Base-by-base conservation (phyloP, 2,113 vertebrate species). In the Gracilinanus agilis region DNA sequence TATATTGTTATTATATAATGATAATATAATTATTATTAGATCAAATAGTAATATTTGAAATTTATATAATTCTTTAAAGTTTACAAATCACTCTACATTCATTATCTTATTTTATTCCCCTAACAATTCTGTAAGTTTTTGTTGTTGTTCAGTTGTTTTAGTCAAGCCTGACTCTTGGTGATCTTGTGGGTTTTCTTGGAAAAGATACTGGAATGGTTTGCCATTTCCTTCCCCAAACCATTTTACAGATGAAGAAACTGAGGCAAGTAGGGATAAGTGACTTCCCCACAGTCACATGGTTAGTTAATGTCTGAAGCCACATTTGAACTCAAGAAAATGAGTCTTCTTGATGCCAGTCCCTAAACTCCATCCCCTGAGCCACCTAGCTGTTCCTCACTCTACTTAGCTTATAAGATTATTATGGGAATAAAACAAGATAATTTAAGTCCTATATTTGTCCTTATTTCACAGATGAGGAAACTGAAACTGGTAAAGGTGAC, bases 381-480 rank as follows among this genome's bases (percentile, higher is more conserved):
- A 75, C 4, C 34, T n/a, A n/a, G 61, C 5, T 75, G 61, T 16
- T 34, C 29, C 49, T 49, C 49, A 49, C 3, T 49, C 49, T 49
- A 49, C 49, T 49, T 49, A 49, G 49, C 2, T 49, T 49, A 49
- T 49, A 49, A 49, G 49, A 49, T 49, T 49, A 2, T 49, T 49
- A 49, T 49, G 49, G 49, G 49, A 49, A 49, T 49, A 49, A 49
- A 49, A 75, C 4, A 21, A 3, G 34, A n/a, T n/a, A 58, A 58
- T 29, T 2, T n/a, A 75, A 34, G 61, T 75, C 13, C 13, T 75
- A 75, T 23, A 27, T 93, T 91, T 4, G 27, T 29, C 93, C 3
- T 56, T 8, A 92, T 92, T 24, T 92, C 90, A 29, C 54, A 94
- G 12, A 67, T 90, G 75, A 92, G 75, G 44, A 91, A 11, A 12